Conservation (phyloP, 1,140 invertebrate species). For the Drosophila funebris region DNA sequence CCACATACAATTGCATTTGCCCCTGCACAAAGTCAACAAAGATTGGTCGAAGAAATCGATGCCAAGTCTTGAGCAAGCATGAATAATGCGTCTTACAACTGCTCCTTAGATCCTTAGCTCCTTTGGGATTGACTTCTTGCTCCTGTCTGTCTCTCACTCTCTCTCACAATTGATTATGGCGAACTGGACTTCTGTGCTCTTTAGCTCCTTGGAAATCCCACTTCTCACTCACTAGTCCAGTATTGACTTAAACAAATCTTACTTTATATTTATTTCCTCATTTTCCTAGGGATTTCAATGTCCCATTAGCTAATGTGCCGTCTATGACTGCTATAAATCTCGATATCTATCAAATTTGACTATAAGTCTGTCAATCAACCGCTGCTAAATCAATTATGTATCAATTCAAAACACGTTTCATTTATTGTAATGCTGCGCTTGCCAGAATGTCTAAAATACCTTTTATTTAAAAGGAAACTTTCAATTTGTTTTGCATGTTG, state of each 20-base stretch:
- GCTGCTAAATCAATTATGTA: background rate
- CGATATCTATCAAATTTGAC: background rate
- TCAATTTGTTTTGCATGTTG: too few relatives aligned
- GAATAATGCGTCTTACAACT: constrained; percentile 50
- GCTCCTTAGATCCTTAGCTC: constrained; percentile 17
- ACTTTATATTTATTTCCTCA: constrained; percentile 48
- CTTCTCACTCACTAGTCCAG: background rate
- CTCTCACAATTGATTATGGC: background rate
- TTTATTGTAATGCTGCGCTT: background rate
- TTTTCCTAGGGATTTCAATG: constrained; percentile 5
- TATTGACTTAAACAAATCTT: constrained; percentile 25
- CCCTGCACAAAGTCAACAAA: background rate
- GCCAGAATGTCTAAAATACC: background rate
- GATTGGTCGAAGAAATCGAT: constrained; percentile 19
- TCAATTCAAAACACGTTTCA: background rate
- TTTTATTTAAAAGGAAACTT: too few relatives aligned
- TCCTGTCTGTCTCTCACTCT: background rate
- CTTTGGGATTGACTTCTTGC: constrained; percentile 5
- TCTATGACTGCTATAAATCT: constrained; percentile 15
- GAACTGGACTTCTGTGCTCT: background rate
- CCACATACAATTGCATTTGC: constrained; percentile 56
- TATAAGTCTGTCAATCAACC: constrained; percentile 34
- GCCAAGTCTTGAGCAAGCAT: constrained; percentile 53
- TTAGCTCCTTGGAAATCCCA: background rate
- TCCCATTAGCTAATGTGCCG: constrained; percentile 35